Percentiles rank a stretch among this genome's conserved stretches.
phyloP scores from a whole-genome alignment of 92 coral and sea anemone genomes.

The Muricea muricata region DNA sequence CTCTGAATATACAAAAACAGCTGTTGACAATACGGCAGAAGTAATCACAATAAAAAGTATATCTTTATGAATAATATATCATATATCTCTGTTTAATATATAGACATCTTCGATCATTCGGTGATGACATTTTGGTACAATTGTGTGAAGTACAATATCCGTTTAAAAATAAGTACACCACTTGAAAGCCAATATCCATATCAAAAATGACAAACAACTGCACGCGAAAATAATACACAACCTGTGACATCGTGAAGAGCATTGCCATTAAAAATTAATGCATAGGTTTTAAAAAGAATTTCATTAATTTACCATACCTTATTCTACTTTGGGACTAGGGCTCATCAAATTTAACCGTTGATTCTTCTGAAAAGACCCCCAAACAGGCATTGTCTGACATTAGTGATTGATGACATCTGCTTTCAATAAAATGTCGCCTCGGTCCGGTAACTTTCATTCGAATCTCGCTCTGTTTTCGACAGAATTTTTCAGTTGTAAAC shows the following conservation, averaged over 20 bases:
- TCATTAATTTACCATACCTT: not conserved
- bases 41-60: too few species aligned
- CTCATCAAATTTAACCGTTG: constrained; percentile 5
- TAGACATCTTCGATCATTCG: not conserved
- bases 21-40: too few species aligned
- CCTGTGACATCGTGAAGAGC: too few species aligned
- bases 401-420: constrained; percentile 10
- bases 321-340: not conserved
- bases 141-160: not conserved
- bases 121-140: not conserved
- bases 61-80: too few species aligned
- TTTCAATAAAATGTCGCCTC: not conserved
- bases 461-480: not conserved
- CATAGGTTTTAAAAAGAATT: not conserved
- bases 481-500: not conserved
- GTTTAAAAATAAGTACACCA: not conserved
- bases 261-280: constrained; percentile 23
- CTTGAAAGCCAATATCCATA: not conserved
- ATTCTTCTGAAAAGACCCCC: not conserved
- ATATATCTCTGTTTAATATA: too few species aligned
- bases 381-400: not conserved
- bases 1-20: too few species aligned
- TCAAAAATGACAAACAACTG: not conserved
- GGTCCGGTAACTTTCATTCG: not conserved
- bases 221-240: not conserved